Evolutionary conservation across 2,888 invertebrate genomes (phyloP), one percentile per base, ranked within the genome.

Genomic region (Melanargia galathea): DNA sequence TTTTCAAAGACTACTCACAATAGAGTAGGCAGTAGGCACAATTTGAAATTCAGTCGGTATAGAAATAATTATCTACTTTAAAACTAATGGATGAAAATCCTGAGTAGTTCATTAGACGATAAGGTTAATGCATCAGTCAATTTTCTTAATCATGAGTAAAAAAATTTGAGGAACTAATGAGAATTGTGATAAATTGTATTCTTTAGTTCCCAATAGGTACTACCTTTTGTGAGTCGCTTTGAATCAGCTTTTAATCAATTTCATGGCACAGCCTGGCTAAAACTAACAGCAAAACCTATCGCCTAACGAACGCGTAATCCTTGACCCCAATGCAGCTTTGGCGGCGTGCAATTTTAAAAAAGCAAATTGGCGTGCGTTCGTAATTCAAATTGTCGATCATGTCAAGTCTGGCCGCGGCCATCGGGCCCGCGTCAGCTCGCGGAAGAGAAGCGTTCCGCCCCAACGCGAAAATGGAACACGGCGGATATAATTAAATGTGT

Each of bases 401-500:
- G 66, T 68, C 65, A 66, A 54, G 35, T 54, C 57, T 56, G 30
- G 52, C 49, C 55, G 56, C 46, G 48, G 72, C 82, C 78, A 83
- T 84, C 79, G 67, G 61, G n/a, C 66, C 65, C 70, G 66, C 66
- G 76, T 71, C 75, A 75, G 75, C 77, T 83, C 80, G 76, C 89
- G 90, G 89, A 89, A 88, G 89, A 82, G 70, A 70, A 67, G 70
- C 73, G 75, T 77, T 79, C 79, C 80, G 82, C 76, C 78, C 81
- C 78, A 79, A 79, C 77, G 78, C 79, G 84, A 88, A 90, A 90
- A 90, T 89, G 88, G 90, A 86, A 84, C 89, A 77, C 85, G 84
- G 87, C 86, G 87, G 88, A 83, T 90, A 90, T 90, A 89, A 89
- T 89, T 90, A 90, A 87, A 87, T 86, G 85, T 75, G 78, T 80